These are phyloP conservation scores for Nilaparvata lugens DNA, from an alignment of 1,140 invertebrate species.

Conservation along the genomic window DNA sequence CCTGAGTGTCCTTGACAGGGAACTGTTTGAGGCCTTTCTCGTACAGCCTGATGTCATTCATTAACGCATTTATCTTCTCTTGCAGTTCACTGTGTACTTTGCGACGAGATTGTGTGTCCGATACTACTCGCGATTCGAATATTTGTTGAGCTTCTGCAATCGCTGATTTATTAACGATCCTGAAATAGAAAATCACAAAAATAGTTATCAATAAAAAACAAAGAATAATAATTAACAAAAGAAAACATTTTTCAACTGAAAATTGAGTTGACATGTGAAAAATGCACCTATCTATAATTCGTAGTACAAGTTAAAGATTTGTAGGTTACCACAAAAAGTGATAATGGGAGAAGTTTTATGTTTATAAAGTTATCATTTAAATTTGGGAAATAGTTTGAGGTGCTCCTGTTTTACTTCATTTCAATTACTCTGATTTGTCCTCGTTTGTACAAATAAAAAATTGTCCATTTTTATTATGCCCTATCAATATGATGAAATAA, in stretches of 20 bases:
- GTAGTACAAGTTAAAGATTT: too few relatives aligned
- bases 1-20: slow-evolving; percentile 46
- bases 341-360: too few relatives aligned
- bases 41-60: slow-evolving; percentile 70
- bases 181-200: slow-evolving; percentile 31
- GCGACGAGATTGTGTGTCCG: slow-evolving; percentile 51
- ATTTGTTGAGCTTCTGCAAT: slow-evolving; percentile 54
- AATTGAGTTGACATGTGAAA: too few relatives aligned
- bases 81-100: slow-evolving; percentile 71
- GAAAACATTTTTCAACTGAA: slow-evolving; percentile 26
- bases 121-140: slow-evolving; percentile 58
- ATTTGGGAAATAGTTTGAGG: too few relatives aligned
- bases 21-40: slow-evolving; percentile 74
- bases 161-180: slow-evolving; percentile 42
- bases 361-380: too few relatives aligned
- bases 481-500: too few relatives aligned
- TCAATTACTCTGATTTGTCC: too few relatives aligned
- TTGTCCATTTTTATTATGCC: too few relatives aligned
- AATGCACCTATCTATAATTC: too few relatives aligned
- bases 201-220: not conserved
- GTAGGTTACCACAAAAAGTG: too few relatives aligned
- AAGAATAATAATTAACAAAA: not conserved
- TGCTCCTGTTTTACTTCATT: too few relatives aligned
- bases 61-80: slow-evolving; percentile 67
- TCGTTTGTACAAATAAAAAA: too few relatives aligned